Evolutionary conservation across 2,113 vertebrate genomes (phyloP), one percentile per base, ranked within the genome.

Genomic region (Python bivittatus): DNA sequence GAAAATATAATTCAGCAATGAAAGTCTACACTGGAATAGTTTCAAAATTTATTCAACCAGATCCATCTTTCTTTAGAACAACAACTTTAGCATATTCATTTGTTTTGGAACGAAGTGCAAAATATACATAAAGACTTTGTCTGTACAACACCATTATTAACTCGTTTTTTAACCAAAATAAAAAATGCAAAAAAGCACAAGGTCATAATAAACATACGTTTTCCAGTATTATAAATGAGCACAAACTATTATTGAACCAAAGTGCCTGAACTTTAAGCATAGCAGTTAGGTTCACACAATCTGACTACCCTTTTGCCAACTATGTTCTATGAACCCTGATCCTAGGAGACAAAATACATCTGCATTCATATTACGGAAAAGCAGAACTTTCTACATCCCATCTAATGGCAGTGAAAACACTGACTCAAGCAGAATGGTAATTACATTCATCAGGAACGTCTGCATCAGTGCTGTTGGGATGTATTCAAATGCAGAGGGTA

Each of bases 61-160:
- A 42, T 60, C 48, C 94, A 1, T 0, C 2, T 95, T 94, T 1
- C 0, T 83, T 38, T 91, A 8, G 92, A 89, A 93, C 93, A 38
- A 88, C 2, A 54, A 53, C 58, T 86, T 54, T 42, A 12, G 33
- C 23, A 72, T 84, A 90, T 17, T 42, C 23, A 17, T 61, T 61
- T 27, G 44, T 88, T 91, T 79, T 48, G 56, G 15, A 83, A 33
- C 15, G 44, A 91, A 93, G 68, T 93, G 86, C 86, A 93, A 91
- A 90, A 84, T 91, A 84, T 53, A 42, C 61, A 64, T 3, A 56
- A 61, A 94, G n/a, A 17, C 33, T 79, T 79, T 38, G 61, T 68
- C 29, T 68, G 17, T 79, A 72, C 68, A 38, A 38, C 7, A 72
- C 6, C n/a, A 2, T n/a, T 72, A 3, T 42, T 38, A 22, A 42